A percentile compares a stretch with the other conserved stretches of the same genome.
Conservation (phyloP, 2,113 vertebrate species). For the Alligator mississippiensis region DNA sequence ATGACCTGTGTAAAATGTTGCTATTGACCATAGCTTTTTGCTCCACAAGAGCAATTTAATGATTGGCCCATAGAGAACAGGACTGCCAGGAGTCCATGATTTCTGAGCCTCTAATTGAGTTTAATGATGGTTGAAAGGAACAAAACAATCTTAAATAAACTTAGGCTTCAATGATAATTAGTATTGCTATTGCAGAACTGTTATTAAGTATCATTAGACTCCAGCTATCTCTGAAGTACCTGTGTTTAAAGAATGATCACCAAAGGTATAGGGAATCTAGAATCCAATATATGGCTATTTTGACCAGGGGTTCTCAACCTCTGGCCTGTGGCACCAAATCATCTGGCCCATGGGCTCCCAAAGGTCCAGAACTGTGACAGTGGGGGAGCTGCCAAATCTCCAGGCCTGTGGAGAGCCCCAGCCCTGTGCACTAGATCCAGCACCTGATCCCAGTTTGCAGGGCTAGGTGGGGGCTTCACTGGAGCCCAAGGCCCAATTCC, state of each 20-base stretch:
- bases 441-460: too few relatives aligned
- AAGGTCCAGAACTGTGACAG: too few relatives aligned
- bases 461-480: too few relatives aligned
- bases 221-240: not conserved
- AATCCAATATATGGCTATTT: not conserved
- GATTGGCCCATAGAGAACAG: not conserved
- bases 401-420: too few relatives aligned
- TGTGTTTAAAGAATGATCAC: not conserved
- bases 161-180: constrained; percentile 21
- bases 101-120: constrained; percentile 55
- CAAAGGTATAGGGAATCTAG: constrained; percentile 4
- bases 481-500: too few relatives aligned
- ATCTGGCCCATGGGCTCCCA: too few relatives aligned
- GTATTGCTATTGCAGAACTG: constrained; percentile 42
- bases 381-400: too few relatives aligned
- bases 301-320: not conserved
- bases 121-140: constrained; percentile 69
- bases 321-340: too few relatives aligned
- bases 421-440: too few relatives aligned
- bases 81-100: constrained; percentile 29
- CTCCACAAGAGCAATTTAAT: not conserved
- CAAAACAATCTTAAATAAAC: constrained; percentile 35
- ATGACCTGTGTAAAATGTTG: not conserved
- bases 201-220: constrained; percentile 50
- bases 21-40: not conserved